Conservation (phyloP, 1,140 invertebrate species). For the Paramacrobiotus metropolitanus region DNA sequence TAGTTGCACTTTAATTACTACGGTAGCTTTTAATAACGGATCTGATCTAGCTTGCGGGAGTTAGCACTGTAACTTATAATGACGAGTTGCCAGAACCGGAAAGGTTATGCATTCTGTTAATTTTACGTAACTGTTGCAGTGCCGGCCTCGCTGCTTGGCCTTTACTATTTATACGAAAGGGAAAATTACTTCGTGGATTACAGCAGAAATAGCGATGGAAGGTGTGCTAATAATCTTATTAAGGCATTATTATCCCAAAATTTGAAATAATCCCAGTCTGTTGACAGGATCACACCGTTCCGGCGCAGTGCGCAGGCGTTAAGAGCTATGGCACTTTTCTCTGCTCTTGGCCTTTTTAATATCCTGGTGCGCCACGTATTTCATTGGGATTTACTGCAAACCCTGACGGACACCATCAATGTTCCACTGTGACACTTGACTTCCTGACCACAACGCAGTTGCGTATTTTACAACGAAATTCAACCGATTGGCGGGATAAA, state of each 20-base stretch:
- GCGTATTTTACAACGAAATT: no score
- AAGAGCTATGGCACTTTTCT: neutral
- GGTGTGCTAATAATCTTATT: neutral
- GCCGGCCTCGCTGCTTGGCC: neutral
- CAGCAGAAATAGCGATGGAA: neutral
- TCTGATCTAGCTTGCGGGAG: no score
- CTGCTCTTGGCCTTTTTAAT: neutral
- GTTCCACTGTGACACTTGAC: neutral
- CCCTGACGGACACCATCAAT: neutral
- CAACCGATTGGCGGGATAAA: no score
- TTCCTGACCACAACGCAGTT: no score
- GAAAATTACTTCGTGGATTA: neutral
- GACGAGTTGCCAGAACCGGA: no score
- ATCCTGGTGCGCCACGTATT: neutral
- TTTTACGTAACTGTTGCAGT: neutral
- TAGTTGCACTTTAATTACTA: no score
- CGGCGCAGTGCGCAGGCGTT: neutral
- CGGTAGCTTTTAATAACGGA: no score
- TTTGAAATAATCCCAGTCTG: neutral
- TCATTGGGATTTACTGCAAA: neutral
- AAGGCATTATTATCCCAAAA: neutral
- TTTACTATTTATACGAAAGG: neutral
- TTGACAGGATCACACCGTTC: neutral
- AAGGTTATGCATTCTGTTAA: no score
- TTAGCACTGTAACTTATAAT: no score